Evolutionary conservation across 2,113 vertebrate species (phyloP), one percentile per base, ranked within the genome.

Genomic region (Clarias macrocephalus): DNA sequence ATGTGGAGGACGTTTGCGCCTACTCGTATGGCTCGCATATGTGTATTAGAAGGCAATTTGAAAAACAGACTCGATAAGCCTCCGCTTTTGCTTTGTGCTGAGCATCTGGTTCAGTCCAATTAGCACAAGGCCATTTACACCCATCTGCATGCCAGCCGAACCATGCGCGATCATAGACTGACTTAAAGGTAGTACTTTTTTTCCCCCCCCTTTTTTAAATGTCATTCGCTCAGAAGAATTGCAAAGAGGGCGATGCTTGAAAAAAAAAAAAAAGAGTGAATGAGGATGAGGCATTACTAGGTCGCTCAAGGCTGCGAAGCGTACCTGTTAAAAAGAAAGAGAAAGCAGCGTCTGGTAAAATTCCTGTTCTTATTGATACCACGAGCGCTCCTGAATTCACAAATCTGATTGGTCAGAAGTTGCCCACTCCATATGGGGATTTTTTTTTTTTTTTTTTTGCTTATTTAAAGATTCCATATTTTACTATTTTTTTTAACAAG

Each of bases 31-130:
- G 72, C 57, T 82, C 48, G 63, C 85, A 85, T 77, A 48, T 88
- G 93, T 89, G 92, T 93, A 92, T 92, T 86, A 91, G 88, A 66
- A 89, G 92, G 56, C 62, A 62, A 80, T 89, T 85, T 80, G 76
- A n/a, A 72, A 86, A 83, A 79, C 52, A 52, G 19, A 52, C 25
- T 65, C 33, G 85, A 90, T 90, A 83, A 88, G 72, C 68, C 54
- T 30, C 68, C 5, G n/a, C 11, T 75, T 85, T 52, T 63, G 80
- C 54, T 85, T 79, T 57, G 52, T 18, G 52, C 16, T 3, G 48
- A 79, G 21, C 85, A 85, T 23, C 33, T 82, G 80, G 66, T 76
- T 82, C 42, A 82, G 80, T 54, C 54, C 81, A 87, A 87, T 87
- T 87, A 87, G 86, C 80, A 18, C 80, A 56, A 42, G 30, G 70